Percentiles rank a stretch among this genome's conserved stretches.
Evolutionary conservation across 2,113 vertebrate genomes (phyloP).

Genomic region (Ammodramus savannarum): DNA sequence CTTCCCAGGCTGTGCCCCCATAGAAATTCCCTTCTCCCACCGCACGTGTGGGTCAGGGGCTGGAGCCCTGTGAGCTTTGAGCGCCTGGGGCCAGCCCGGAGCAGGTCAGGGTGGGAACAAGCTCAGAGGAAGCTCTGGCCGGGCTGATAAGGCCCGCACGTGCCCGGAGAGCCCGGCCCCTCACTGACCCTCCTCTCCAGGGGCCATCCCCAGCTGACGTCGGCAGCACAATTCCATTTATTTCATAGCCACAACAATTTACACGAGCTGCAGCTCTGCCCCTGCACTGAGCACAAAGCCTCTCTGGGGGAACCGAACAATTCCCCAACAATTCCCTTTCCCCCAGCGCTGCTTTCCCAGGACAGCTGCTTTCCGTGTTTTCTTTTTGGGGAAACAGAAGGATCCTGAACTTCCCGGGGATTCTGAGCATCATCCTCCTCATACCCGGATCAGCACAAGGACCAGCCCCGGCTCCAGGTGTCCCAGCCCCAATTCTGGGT

Average conservation of each 20-base stretch:
- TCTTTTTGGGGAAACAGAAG: neutral
- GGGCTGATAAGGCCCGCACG: neutral
- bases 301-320: neutral
- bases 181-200: neutral
- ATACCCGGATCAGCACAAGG: accelerated
- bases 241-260: neutral
- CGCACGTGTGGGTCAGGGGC: accelerated
- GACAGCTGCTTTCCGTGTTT: neutral
- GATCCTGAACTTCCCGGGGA: neutral
- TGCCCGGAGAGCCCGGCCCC: neutral
- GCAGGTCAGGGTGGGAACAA: neutral
- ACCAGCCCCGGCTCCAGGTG: neutral
- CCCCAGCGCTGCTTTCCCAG: neutral
- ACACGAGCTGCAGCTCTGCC: neutral
- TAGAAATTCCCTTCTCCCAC: accelerated
- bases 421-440: neutral
- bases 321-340: neutral
- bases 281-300: neutral
- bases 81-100: accelerated
- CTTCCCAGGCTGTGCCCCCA: neutral
- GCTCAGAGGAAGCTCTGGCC: neutral
- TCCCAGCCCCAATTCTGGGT: neutral
- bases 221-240: neutral
- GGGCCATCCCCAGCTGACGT: neutral
- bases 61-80: accelerated